phyloP scores from a whole-genome alignment of 2,888 invertebrate species.

The Metopia argyrocephala region DNA sequence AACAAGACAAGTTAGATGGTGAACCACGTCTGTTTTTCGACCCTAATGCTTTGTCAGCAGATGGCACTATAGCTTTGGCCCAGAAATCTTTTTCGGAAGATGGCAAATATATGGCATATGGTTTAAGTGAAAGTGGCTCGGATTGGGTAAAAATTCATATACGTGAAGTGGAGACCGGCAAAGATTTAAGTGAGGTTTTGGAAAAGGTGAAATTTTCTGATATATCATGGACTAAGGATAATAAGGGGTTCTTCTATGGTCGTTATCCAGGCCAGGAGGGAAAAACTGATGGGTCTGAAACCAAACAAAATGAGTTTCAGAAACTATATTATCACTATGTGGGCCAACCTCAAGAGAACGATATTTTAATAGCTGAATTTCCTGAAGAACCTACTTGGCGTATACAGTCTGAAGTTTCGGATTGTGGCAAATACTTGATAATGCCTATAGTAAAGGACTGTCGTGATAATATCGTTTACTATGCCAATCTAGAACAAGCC shows the following conservation, averaged over 20 bases:
- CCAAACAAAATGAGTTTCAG: conserved; percentile 91
- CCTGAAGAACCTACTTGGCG: conserved; percentile 94
- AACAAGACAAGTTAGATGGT: conserved; percentile 87
- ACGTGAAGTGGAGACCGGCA: conserved; percentile 85
- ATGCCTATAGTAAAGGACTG: conserved; percentile 92
- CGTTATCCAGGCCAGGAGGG: conserved; percentile 89
- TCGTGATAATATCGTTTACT: conserved; percentile 93
- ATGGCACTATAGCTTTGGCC: conserved; percentile 91
- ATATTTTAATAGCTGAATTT: conserved; percentile 93
- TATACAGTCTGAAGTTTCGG: conserved; percentile 90
- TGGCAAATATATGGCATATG: conserved; percentile 93
- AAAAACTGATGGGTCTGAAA: conserved; percentile 95
- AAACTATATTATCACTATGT: conserved; percentile 95
- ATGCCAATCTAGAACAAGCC: conserved; percentile 85
- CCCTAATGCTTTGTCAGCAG: conserved; percentile 93
- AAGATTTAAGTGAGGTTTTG: conserved; percentile 93
- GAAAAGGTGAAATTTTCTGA: conserved; percentile 94
- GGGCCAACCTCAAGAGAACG: conserved; percentile 90
- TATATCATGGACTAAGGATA: conserved; percentile 96
- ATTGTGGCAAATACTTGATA: conserved; percentile 94
- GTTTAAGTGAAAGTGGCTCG: conserved; percentile 94
- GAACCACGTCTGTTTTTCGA: conserved; percentile 94
- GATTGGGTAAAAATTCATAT: conserved; percentile 97
- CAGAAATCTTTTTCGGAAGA: conserved; percentile 91
- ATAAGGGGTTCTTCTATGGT: conserved; percentile 96